These are phyloP conservation scores for Oreochromis mossambicus DNA, from an alignment of 2,797 vertebrate species.

Conservation along the genomic window DNA sequence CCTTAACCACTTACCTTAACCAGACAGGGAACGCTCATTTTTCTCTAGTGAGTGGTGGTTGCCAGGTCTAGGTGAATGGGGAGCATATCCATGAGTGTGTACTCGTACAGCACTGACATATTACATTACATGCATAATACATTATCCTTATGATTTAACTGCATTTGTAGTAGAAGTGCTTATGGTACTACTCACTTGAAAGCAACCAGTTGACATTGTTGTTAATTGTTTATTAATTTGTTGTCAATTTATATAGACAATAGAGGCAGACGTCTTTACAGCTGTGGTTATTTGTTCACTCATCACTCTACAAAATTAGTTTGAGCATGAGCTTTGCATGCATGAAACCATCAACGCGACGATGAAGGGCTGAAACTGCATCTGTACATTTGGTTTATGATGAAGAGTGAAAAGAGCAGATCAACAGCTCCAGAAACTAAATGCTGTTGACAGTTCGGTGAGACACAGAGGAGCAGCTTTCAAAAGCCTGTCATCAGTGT, in stretches of 20 bases:
- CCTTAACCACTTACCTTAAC: not conserved
- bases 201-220: not conserved
- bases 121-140: not conserved
- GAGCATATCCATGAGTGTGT: not conserved
- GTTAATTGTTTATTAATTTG: not conserved
- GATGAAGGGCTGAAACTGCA: not conserved
- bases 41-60: not conserved
- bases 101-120: not conserved
- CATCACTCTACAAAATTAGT: not conserved
- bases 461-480: conserved; percentile 51
- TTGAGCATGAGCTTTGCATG: not conserved
- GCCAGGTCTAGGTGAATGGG: not conserved
- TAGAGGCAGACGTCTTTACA: not conserved
- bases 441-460: conserved; percentile 62
- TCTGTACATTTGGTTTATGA: conserved; percentile 3
- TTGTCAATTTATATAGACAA: not conserved
- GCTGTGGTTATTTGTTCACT: not conserved
- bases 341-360: not conserved
- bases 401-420: conserved; percentile 30
- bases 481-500: conserved; percentile 58
- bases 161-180: not conserved
- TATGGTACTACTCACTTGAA: not conserved
- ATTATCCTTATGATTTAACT: not conserved
- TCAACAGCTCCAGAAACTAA: conserved; percentile 44
- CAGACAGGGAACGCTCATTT: not conserved